Evolutionary conservation across 2,113 vertebrate genomes (phyloP).

Genomic region (Rhizomys pruinosus): DNA sequence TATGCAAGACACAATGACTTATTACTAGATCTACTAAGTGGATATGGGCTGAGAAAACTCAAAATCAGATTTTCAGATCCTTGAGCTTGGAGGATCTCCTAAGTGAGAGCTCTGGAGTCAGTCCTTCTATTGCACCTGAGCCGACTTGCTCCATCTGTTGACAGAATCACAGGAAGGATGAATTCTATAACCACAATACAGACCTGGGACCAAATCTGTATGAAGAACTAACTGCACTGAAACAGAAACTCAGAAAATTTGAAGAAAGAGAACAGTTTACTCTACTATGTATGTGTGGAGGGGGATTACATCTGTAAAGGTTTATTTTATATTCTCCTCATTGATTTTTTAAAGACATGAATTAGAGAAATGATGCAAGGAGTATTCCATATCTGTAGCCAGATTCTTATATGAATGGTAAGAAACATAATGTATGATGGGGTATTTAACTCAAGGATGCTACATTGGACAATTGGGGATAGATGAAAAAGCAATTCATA

Average conservation of each 20-base stretch:
- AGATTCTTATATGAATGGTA: slow-evolving; percentile 29
- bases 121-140: not conserved
- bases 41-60: not conserved
- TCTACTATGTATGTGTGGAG: not conserved
- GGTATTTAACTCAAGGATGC: not conserved
- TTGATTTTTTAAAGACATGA: not conserved
- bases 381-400: not conserved
- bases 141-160: not conserved
- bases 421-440: not conserved
- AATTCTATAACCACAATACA: not conserved
- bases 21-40: not conserved
- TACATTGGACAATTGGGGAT: not conserved
- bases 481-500: not conserved
- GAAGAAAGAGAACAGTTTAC: not conserved
- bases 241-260: not conserved
- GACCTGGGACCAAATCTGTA: not conserved
- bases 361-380: not conserved
- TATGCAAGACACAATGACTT: not conserved
- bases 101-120: not conserved
- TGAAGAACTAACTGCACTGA: not conserved
- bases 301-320: not conserved
- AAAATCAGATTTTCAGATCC: not conserved
- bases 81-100: not conserved
- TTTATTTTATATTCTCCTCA: not conserved
- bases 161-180: not conserved